Evolutionary conservation across 2,797 vertebrate genomes (phyloP).

Genomic region (Melopsittacus undulatus): DNA sequence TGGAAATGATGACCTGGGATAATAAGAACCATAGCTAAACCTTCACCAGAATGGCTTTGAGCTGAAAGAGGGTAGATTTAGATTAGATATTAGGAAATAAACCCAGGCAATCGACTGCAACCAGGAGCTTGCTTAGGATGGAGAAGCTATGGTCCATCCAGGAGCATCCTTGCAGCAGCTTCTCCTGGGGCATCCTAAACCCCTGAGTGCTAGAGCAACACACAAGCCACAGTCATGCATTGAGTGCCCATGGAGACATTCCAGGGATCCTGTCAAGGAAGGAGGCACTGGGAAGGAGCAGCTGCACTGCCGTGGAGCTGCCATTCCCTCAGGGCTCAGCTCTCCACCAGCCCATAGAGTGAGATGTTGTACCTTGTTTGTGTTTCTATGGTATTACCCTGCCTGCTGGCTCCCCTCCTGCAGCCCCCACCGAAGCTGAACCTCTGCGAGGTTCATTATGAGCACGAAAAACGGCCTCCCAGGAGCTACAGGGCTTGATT

Average conservation of each 20-base stretch:
- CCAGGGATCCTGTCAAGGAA: background rate
- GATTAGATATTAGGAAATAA: background rate
- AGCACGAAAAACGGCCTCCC: constrained; percentile 40
- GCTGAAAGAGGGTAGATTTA: background rate
- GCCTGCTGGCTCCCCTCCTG: constrained; percentile 33
- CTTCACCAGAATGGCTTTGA: background rate
- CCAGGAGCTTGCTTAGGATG: background rate
- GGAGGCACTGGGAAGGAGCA: background rate
- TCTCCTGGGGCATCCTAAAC: background rate
- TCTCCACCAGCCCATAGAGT: background rate
- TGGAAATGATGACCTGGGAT: background rate
- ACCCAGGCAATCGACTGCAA: background rate
- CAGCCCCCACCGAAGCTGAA: background rate
- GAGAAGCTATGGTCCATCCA: accelerated
- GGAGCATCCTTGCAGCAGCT: background rate
- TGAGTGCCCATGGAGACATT: background rate
- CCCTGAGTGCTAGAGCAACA: accelerated
- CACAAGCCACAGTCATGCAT: accelerated
- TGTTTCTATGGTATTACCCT: constrained; percentile 58
- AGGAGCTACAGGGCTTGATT: constrained; percentile 10
- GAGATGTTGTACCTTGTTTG: constrained; percentile 56
- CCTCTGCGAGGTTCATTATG: constrained; percentile 29
- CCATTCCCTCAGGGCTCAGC: background rate
- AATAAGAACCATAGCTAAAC: background rate
- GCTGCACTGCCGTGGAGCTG: background rate